phyloP scores from a whole-genome alignment of 2,888 invertebrate genomes.

The Idaea straminata region DNA sequence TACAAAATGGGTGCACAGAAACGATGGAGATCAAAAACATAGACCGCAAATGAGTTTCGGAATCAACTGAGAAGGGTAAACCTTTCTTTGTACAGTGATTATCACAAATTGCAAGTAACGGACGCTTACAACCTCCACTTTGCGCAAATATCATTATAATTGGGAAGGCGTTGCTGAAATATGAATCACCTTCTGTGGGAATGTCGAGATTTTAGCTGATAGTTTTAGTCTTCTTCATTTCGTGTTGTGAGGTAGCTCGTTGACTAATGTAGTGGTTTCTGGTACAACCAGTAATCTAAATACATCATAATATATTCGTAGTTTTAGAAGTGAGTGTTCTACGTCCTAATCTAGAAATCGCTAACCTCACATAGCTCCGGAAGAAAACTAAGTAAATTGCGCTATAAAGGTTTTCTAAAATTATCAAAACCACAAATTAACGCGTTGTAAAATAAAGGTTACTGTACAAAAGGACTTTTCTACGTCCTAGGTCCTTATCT shows the following conservation, averaged over 20 bases:
- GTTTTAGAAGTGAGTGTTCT: no score
- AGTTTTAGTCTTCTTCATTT: background rate
- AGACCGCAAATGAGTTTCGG: slow-evolving; percentile 70
- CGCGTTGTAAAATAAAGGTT: no score
- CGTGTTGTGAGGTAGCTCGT: background rate
- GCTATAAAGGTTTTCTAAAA: no score
- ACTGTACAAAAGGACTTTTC: no score
- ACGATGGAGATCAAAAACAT: slow-evolving; percentile 60
- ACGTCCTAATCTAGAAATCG: no score
- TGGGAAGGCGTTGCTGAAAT: slow-evolving; percentile 21
- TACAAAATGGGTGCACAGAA: slow-evolving; percentile 42
- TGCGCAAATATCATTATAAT: slow-evolving; percentile 49
- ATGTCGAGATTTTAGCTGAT: background rate
- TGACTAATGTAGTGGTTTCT: background rate
- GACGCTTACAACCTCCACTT: slow-evolving; percentile 50
- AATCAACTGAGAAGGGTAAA: slow-evolving; percentile 55
- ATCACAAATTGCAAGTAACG: slow-evolving; percentile 68
- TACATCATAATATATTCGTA: no score
- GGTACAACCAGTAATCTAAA: background rate
- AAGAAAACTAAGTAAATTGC: no score
- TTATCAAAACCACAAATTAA: no score
- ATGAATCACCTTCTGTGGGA: background rate
- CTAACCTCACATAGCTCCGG: no score
- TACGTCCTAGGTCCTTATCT: no score
- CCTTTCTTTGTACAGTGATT: slow-evolving; percentile 69